Percentiles rank a stretch among this genome's conserved stretches.
Evolutionary conservation across 1,140 invertebrate genomes (phyloP).

Genomic region (Helicoverpa armigera): DNA sequence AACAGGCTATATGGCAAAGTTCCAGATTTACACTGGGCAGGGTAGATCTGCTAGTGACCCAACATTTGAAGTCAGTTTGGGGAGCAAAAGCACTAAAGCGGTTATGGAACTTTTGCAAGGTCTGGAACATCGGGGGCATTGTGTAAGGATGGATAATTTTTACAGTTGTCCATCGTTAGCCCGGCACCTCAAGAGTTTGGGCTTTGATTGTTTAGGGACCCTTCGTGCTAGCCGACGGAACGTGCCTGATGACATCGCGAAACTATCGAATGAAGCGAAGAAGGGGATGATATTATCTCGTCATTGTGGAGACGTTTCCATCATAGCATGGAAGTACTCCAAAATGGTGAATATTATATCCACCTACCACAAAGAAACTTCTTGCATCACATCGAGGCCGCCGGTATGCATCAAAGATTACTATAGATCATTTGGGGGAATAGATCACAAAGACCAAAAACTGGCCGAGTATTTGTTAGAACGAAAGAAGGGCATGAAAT

Average conservation of each 20-base stretch:
- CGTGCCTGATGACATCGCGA: slow-evolving; percentile 37
- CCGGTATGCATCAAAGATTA: slow-evolving; percentile 51
- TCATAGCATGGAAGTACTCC: slow-evolving; percentile 52
- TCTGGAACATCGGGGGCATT: slow-evolving; percentile 20
- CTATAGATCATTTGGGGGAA: slow-evolving; percentile 58
- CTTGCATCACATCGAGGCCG: neutral
- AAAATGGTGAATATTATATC: slow-evolving; percentile 53
- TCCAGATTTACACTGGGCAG: slow-evolving; percentile 35
- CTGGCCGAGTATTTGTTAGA: too few relatives aligned
- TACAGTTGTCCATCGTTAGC: slow-evolving; percentile 56
- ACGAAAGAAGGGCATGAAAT: too few relatives aligned
- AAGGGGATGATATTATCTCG: slow-evolving; percentile 37
- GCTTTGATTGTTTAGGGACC: slow-evolving; percentile 48
- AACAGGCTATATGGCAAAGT: slow-evolving; percentile 48
- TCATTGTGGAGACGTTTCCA: slow-evolving; percentile 51
- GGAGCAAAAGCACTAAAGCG: slow-evolving; percentile 4
- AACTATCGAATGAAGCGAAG: slow-evolving; percentile 1
- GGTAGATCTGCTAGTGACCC: neutral
- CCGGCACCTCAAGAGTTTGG: slow-evolving; percentile 40
- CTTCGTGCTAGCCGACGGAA: slow-evolving; percentile 37
- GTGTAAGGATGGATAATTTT: slow-evolving; percentile 54
- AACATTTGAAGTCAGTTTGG: neutral
- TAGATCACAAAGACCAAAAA: slow-evolving; percentile 48
- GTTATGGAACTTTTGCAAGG: slow-evolving; percentile 37
- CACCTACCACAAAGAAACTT: slow-evolving; percentile 48